These are phyloP conservation scores for Acrobasis repandana DNA, from an alignment of 2,888 invertebrate genomes.

Conservation along the genomic window DNA sequence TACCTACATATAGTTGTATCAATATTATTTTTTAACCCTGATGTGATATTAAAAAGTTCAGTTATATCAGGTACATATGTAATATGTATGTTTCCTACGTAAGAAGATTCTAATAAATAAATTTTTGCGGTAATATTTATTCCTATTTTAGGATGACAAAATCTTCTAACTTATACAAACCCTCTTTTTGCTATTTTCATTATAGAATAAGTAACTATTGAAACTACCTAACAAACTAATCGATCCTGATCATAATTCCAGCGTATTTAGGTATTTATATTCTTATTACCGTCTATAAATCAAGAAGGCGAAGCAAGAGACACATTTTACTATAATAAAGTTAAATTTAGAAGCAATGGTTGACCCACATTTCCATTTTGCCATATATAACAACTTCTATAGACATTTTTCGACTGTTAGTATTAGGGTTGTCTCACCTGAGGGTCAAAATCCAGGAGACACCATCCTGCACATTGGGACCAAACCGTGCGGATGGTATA, in stretches of 20 bases:
- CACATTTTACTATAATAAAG: slow-evolving; percentile 9
- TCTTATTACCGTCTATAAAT: background rate
- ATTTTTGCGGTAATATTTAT: no score
- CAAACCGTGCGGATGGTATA: no score
- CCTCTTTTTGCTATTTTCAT: no score
- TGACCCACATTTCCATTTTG: slow-evolving; percentile 13
- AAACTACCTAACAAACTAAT: no score
- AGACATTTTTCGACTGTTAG: slow-evolving; percentile 7
- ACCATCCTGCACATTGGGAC: no score
- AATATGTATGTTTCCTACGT: no score
- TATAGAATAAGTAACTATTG: no score
- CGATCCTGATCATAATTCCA: background rate
- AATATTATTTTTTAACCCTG: background rate
- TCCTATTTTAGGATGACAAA: no score
- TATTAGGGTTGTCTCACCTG: no score
- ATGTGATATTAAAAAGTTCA: background rate
- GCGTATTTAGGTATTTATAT: background rate
- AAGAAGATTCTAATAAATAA: no score
- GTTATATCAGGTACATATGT: background rate
- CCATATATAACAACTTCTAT: slow-evolving; percentile 16
- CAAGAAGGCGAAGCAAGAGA: background rate
- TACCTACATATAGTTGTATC: background rate
- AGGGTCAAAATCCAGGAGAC: background rate
- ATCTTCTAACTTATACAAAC: no score
- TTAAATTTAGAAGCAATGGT: slow-evolving; percentile 7